Evolutionary conservation across 1,140 invertebrate species (phyloP), one percentile per base, ranked within the genome.

Genomic region (Drosophila guanche): DNA sequence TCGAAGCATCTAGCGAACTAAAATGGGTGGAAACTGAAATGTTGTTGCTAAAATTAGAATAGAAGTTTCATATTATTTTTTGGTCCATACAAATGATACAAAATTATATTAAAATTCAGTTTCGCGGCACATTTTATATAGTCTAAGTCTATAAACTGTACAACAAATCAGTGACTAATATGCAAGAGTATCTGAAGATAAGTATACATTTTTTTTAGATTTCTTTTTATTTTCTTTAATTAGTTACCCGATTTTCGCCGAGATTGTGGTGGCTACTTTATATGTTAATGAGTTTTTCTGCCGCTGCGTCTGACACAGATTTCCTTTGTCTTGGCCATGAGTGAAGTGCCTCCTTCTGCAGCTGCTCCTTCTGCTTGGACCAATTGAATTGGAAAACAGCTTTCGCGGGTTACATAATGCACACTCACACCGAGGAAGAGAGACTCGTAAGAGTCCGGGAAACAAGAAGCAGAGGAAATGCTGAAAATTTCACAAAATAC

Each of bases 221-320:
- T 37, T 37, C 1, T 27, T 41, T 50, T 12, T n/a, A 3, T 53
- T 63, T 52, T 76, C 63, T 65, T 71, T 84, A 84, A 84, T 84
- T 84, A 84, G 79, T 75, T 84, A 78, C 65, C 76, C 78, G 58
- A 63, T 73, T 73, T 63, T 76, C 40, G 43, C 61, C 51, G 41
- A 68, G 63, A 72, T 67, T 60, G 53, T 29, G 50, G 65, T 61
- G 79, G 60, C 79, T 75, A 77, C 79, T 83, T 84, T 83, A 75
- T 84, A 84, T 84, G 79, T 76, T 84, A 84, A 84, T 84, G 79
- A 84, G 75, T 79, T 74, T 83, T 79, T 74, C 46, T 76, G 57
- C 53, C 59, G 27, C 43, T 27, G 33, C 20, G 27, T 70, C 63
- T 63, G 65, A 70, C 66, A 69, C 63, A 56, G 56, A 68, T 68